Evolutionary conservation across 2,113 vertebrate species (phyloP), one percentile per base, ranked within the genome.

Genomic region (Castor canadensis): DNA sequence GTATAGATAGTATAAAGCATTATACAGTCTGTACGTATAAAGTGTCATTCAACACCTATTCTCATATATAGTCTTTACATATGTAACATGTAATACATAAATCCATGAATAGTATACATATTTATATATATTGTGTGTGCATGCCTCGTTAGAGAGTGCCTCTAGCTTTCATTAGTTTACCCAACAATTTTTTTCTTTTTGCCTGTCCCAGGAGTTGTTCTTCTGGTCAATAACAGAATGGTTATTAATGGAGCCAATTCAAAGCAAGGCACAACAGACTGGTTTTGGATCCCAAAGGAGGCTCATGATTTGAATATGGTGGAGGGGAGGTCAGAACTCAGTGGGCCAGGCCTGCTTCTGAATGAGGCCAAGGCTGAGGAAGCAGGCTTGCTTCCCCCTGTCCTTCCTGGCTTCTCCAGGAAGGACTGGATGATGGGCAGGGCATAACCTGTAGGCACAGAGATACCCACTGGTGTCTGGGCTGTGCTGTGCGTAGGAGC

Each of bases 141-240:
- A 32, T 67, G 20, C n/a, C 72, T 87, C 71, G 81, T 89, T 60
- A 17, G 43, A 91, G 28, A 69, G 30, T 80, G 3, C 9, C 67
- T 87, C 38, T 56, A 12, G 45, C 30, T 89, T 95, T 89, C 43
- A 66, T 38, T 91, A 64, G 58, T 81, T 96, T 92, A 89, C 66
- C 1, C 26, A n/a, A n/a, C n/a, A n/a, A n/a, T n/a, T n/a, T n/a
- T n/a, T n/a, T 16, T 15, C 12, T 90, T 86, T 32, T 56, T 24
- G 3, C 15, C 52, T 85, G 43, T 89, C 49, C 75, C n/a, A 71
- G 30, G 52, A 67, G 62, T 28, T 76, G 15, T 82, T 56, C 26
- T 87, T 90, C 67, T 94, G 69, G 49, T 35, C 52, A 89, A 16
- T n/a, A 90, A 47, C 79, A 45, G 20, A 72, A 87, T 72, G 30